phyloP scores from a whole-genome alignment of 2,797 vertebrate species.

The Gastrophryne carolinensis region DNA sequence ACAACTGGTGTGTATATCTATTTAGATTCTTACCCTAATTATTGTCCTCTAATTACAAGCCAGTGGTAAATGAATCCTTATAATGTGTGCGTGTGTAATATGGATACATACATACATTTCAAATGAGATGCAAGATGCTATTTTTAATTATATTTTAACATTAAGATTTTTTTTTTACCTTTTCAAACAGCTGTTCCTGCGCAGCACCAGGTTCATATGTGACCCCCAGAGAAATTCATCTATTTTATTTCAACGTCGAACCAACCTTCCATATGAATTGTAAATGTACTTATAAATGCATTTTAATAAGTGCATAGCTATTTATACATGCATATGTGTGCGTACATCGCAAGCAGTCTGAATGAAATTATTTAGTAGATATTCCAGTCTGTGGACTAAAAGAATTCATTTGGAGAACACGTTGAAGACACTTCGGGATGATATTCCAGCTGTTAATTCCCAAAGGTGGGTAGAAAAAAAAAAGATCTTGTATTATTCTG shows the following conservation, averaged over 20 bases:
- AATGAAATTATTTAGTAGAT: conserved; percentile 32
- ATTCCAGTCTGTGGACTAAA: conserved; percentile 10
- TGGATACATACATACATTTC: background rate
- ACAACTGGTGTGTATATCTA: background rate
- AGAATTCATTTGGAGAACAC: conserved; percentile 30
- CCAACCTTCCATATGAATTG: conserved; percentile 28
- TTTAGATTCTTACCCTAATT: background rate
- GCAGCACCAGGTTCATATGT: conserved; percentile 4
- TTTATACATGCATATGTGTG: conserved; percentile 36
- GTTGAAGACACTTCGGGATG: background rate
- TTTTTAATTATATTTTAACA: background rate
- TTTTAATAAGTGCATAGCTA: conserved; percentile 36
- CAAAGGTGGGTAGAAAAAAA: background rate
- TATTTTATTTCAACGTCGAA: conserved; percentile 25
- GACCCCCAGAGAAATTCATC: conserved; percentile 30
- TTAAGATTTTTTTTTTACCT: background rate
- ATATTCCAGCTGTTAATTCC: conserved; percentile 34
- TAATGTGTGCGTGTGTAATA: background rate
- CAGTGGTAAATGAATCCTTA: too few species aligned
- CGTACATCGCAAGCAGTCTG: conserved; percentile 14
- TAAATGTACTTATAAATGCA: conserved; percentile 33
- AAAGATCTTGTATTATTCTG: conserved; percentile 23
- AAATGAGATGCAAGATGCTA: background rate
- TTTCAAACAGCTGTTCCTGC: conserved; percentile 16
- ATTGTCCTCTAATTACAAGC: too few species aligned